Conservation (phyloP, 2,797 vertebrate species). For the Hyperoplus lanceolatus region DNA sequence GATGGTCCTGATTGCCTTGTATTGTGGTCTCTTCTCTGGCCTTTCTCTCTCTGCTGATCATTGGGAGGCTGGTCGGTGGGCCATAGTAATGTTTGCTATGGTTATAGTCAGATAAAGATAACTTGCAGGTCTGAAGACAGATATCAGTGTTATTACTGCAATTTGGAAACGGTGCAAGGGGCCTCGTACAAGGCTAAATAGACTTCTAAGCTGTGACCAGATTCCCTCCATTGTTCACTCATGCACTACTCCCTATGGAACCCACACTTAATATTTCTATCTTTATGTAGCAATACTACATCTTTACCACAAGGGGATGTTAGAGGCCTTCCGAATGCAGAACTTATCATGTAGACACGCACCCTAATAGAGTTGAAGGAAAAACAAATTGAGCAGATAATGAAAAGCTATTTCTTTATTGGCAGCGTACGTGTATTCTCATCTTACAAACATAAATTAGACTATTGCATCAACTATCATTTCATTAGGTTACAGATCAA, state of each 20-base stretch:
- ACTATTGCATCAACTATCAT: constrained; percentile 23
- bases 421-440: not conserved
- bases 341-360: not conserved
- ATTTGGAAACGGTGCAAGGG: no score
- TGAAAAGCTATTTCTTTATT: constrained; percentile 27
- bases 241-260: no score
- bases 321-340: constrained; percentile 29
- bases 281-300: not conserved
- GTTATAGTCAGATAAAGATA: not conserved
- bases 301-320: constrained; percentile 50
- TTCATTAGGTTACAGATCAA: constrained; percentile 20
- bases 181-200: no score
- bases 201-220: no score
- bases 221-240: no score
- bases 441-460: constrained; percentile 2
- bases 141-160: not conserved
- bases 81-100: constrained; percentile 34
- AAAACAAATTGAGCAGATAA: constrained; percentile 21
- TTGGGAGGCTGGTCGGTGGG: constrained; percentile 51
- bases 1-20: constrained; percentile 39
- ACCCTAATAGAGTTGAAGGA: constrained; percentile 15
- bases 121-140: not conserved
- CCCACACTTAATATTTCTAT: not conserved
- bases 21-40: constrained; percentile 43
- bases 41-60: constrained; percentile 32